These are phyloP conservation scores for Tachysurus fulvidraco DNA, from an alignment of 2,113 vertebrate species.

Conservation along the genomic window DNA sequence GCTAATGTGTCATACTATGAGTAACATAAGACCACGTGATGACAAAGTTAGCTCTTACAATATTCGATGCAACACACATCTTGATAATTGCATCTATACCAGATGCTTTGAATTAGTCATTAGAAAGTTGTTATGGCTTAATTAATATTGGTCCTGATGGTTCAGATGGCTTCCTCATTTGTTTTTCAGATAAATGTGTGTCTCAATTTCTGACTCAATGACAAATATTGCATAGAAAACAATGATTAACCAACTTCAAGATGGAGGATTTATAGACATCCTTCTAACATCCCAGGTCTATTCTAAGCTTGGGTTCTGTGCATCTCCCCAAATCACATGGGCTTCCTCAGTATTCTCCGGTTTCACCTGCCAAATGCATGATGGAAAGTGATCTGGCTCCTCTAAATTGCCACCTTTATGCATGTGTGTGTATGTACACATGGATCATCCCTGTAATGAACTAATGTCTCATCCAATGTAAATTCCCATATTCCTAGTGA, in stretches of 20 bases:
- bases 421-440: too few species aligned
- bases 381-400: neutral
- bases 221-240: neutral
- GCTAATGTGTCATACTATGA: conserved; percentile 15
- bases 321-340: neutral
- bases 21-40: neutral
- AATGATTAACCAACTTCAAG: neutral
- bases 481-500: neutral
- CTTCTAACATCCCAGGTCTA: neutral
- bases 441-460: neutral
- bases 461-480: neutral
- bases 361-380: neutral
- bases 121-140: neutral
- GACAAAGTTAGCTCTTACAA: neutral
- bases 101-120: conserved; percentile 1
- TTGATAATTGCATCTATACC: neutral
- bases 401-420: neutral
- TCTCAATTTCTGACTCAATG: neutral
- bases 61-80: neutral
- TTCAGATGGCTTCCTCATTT: neutral
- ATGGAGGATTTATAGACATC: neutral
- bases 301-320: neutral
- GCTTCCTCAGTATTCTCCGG: neutral
- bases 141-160: neutral
- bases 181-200: neutral